phyloP scores from a whole-genome alignment of 2,888 invertebrate species.

The Salpingus planirostris region DNA sequence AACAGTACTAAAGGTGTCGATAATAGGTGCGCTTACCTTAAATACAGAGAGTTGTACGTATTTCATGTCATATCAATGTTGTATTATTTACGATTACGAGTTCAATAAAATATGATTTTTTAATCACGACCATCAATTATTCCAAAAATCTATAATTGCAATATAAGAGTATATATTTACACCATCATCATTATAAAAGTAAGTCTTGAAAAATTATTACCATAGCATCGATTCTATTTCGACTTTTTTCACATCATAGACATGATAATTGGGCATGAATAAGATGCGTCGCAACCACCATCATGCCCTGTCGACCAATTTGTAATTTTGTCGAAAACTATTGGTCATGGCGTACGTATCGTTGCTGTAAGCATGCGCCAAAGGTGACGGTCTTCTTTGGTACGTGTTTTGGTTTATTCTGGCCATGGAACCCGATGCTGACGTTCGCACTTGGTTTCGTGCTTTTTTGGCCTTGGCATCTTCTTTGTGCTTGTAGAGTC shows the following conservation, averaged over 20 bases:
- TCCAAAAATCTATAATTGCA: too few species aligned
- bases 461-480: constrained; percentile 33
- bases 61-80: constrained; percentile 36
- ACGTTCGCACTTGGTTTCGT: constrained; percentile 15
- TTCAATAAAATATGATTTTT: constrained; percentile 27
- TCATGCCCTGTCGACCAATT: constrained; percentile 36
- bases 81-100: constrained; percentile 22
- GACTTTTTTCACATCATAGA: constrained; percentile 43
- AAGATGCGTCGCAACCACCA: constrained; percentile 32
- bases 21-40: too few species aligned
- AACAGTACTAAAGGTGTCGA: too few species aligned
- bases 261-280: constrained; percentile 21
- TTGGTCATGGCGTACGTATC: constrained; percentile 38
- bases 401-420: constrained; percentile 8
- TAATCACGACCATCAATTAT: too few species aligned
- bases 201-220: too few species aligned
- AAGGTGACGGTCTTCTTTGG: constrained; percentile 19
- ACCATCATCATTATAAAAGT: too few species aligned
- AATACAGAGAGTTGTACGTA: constrained; percentile 27
- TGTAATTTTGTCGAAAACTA: constrained; percentile 37
- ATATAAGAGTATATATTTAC: too few species aligned
- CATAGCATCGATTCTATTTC: constrained; percentile 55
- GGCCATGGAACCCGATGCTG: constrained; percentile 11
- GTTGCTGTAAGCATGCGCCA: constrained; percentile 33
- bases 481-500: constrained; percentile 47